A percentile compares a stretch with the other conserved stretches of the same genome.
phyloP scores from a whole-genome alignment of 2,113 vertebrate genomes.

The Plecturocebus donacophilus region DNA sequence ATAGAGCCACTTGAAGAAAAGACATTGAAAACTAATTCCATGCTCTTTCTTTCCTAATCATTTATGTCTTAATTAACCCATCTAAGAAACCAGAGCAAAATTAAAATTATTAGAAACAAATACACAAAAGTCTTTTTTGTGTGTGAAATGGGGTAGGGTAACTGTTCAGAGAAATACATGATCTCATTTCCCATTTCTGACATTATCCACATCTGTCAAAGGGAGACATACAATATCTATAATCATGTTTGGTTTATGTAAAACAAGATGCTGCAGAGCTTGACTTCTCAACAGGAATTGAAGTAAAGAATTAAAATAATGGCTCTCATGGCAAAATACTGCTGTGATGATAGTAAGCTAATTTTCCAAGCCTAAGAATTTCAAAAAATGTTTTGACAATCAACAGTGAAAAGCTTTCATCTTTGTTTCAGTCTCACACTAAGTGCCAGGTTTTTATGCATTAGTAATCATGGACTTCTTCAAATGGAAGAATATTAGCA shows the following conservation, averaged over 20 bases:
- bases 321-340: slow-evolving; percentile 76
- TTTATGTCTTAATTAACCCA: slow-evolving; percentile 3
- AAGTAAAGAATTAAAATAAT: slow-evolving; percentile 83
- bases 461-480: slow-evolving; percentile 72
- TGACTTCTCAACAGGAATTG: slow-evolving; percentile 78
- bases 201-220: slow-evolving; percentile 55
- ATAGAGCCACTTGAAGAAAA: slow-evolving; percentile 23
- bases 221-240: slow-evolving; percentile 55
- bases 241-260: slow-evolving; percentile 76
- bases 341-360: slow-evolving; percentile 82
- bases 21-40: slow-evolving; percentile 36
- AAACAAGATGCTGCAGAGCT: slow-evolving; percentile 73
- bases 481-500: slow-evolving; percentile 72
- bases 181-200: slow-evolving; percentile 64
- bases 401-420: slow-evolving; percentile 83
- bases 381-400: slow-evolving; percentile 86
- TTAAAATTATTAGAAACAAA: slow-evolving; percentile 31
- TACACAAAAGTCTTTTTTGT: neutral
- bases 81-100: slow-evolving; percentile 31
- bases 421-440: slow-evolving; percentile 68
- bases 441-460: slow-evolving; percentile 71
- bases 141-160: neutral
- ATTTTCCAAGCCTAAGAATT: slow-evolving; percentile 81
- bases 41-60: neutral
- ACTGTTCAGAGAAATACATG: slow-evolving; percentile 37